phyloP scores from a whole-genome alignment of 2,797 vertebrate genomes.

The Eutrigla gurnardus region DNA sequence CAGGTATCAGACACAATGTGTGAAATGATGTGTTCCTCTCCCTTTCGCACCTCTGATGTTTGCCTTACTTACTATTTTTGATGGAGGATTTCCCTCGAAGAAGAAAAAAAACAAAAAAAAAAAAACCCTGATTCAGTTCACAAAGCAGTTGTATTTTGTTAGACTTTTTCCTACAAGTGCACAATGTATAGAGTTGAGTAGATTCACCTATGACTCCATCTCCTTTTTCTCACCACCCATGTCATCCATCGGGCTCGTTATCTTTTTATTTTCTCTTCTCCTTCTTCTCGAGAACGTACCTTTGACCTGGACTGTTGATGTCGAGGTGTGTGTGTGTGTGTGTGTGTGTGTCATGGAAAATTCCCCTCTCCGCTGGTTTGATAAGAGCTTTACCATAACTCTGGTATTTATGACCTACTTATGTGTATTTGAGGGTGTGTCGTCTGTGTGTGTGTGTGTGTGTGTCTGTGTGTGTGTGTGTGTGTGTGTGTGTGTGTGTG shows the following conservation, averaged over 20 bases:
- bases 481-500: constrained; percentile 3
- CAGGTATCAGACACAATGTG: constrained; percentile 83
- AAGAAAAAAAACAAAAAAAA: too few relatives aligned
- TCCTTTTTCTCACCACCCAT: constrained; percentile 44
- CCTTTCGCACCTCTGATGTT: constrained; percentile 83
- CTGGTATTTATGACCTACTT: constrained; percentile 77
- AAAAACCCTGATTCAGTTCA: constrained; percentile 80
- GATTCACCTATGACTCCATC: constrained; percentile 60
- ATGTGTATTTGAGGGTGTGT: constrained; percentile 63
- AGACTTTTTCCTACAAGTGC: constrained; percentile 82
- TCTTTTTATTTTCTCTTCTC: background rate
- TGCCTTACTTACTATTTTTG: constrained; percentile 86
- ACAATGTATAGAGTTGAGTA: constrained; percentile 82
- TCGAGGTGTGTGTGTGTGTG: constrained; percentile 53
- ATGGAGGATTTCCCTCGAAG: constrained; percentile 77
- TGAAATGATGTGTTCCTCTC: constrained; percentile 78
- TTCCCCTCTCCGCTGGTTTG: constrained; percentile 58
- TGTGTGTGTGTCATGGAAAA: constrained; percentile 36
- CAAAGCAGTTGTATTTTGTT: constrained; percentile 85
- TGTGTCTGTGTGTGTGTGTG: constrained; percentile 18
- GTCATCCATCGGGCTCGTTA: constrained; percentile 43
- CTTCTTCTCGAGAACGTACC: constrained; percentile 20
- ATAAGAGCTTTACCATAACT: constrained; percentile 68
- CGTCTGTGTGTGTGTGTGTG: background rate
- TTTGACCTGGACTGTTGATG: constrained; percentile 62